phyloP scores from a whole-genome alignment of 1,140 invertebrate species.

The Sarcophaga peregrina region DNA sequence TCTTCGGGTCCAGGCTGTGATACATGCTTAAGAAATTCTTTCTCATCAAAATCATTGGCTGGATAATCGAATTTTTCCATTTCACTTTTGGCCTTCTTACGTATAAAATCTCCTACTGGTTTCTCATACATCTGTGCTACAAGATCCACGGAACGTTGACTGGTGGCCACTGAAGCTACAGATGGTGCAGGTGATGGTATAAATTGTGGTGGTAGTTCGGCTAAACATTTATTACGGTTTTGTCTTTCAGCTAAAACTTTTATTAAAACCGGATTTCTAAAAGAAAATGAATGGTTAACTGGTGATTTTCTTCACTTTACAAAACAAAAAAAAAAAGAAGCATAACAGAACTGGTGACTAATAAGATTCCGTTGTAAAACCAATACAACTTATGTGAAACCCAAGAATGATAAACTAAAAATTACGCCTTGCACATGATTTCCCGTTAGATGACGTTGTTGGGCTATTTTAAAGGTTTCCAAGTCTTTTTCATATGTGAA shows the following conservation, averaged over 20 bases:
- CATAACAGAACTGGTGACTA: no score
- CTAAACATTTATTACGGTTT: constrained; percentile 25
- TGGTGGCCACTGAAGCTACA: background rate
- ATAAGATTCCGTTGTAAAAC: no score
- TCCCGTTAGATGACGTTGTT: no score
- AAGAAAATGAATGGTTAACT: background rate
- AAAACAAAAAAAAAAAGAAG: no score
- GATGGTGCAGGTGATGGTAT: background rate
- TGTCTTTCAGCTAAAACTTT: constrained; percentile 32
- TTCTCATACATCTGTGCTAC: background rate
- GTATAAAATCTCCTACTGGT: background rate
- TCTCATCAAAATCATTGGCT: constrained; percentile 50
- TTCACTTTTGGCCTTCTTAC: background rate
- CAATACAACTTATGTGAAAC: no score
- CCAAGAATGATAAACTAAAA: no score
- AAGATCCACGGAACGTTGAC: background rate
- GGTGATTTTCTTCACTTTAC: no score
- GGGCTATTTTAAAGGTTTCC: no score
- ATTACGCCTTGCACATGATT: no score
- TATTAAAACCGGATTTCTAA: constrained; percentile 42
- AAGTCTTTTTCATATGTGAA: no score
- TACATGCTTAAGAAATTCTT: constrained; percentile 51
- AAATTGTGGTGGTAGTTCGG: background rate
- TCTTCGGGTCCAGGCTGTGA: constrained; percentile 52
- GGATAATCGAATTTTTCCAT: constrained; percentile 46